Base-by-base conservation (phyloP, 2,113 vertebrate species). In the Grammomys surdaster region DNA sequence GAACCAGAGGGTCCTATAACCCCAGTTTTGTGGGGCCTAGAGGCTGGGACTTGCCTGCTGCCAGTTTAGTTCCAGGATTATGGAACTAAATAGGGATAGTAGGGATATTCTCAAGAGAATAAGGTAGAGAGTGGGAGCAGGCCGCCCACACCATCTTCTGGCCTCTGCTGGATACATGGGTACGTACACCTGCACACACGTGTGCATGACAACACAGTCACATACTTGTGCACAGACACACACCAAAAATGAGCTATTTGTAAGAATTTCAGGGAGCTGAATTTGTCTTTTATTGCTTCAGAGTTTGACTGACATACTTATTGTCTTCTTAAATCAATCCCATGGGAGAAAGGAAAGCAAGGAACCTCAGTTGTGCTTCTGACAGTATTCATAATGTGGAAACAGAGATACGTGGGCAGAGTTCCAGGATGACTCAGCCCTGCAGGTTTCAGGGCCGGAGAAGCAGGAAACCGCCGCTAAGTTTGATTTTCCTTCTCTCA, bases 401-500 rank as follows among this genome's bases (percentile, higher is more conserved):
- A 40, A 75, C 31, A 33, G 5, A 33, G 22, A 75, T 26, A 5
- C 24, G 33, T 12, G 8, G 33, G 48, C 73, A 65, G 69, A 82
- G 43, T 48, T 31, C 5, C 22, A 20, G 10, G 13, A 6, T 56
- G n/a, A 89, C n/a, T 89, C 16, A 43, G 24, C 0, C 2, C 16
- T 48, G 26, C 33, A 43, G 5, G 20, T 19, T 43, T 65, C 19
- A 4, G 31, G 46, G 22, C 12, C 40, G 7, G n/a, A 3, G 14
- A 5, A n/a, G 10, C 40, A 73, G 12, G 36, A 36, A 46, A 46
- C 11, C 5, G 16, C n/a, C 0, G 81, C 96, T 93, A 63, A 93
- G 16, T 51, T 88, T 43, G n/a, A 75, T 82, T 91, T 4, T 73
- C 93, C 69, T 95, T 54, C 48, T 75, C 96, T 20, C 95, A 99